A percentile compares a stretch with the other conserved stretches of the same genome.
phyloP scores from a whole-genome alignment of 2,797 vertebrate genomes.

The Sebastes trivittatus region DNA sequence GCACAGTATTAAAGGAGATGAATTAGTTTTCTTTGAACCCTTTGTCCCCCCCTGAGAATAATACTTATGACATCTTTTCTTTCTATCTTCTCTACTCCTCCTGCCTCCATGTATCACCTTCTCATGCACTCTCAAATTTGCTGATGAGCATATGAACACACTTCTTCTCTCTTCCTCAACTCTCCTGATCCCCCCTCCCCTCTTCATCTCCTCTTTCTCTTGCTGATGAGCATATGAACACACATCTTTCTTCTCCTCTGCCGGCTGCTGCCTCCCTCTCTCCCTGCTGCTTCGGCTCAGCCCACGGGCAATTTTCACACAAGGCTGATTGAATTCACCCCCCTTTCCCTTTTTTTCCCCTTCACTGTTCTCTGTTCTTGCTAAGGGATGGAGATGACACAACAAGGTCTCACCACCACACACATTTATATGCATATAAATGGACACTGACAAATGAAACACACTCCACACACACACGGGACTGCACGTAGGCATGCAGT shows the following conservation, averaged over 20 bases:
- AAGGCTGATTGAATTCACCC: slow-evolving; percentile 67
- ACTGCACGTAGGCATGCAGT: not conserved
- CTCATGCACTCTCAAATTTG: slow-evolving; percentile 2
- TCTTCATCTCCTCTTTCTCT: slow-evolving; percentile 34
- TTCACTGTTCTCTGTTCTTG: slow-evolving; percentile 40
- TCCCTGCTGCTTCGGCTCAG: slow-evolving; percentile 60
- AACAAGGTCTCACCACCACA: slow-evolving; percentile 32
- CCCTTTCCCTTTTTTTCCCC: not conserved
- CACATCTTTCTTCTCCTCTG: slow-evolving; percentile 44
- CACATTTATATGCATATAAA: slow-evolving; percentile 38
- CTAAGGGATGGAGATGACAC: slow-evolving; percentile 28
- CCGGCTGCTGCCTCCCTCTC: slow-evolving; percentile 45
- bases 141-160: slow-evolving; percentile 25
- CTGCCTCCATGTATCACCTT: not conserved
- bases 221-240: slow-evolving; percentile 63
- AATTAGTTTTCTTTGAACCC: not conserved
- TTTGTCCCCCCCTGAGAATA: not conserved
- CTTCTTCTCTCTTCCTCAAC: slow-evolving; percentile 2
- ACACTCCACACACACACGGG: not conserved
- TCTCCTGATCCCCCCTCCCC: slow-evolving; percentile 6
- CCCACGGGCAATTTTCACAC: slow-evolving; percentile 69
- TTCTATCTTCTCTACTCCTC: not conserved
- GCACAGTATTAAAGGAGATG: not conserved
- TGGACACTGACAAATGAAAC: slow-evolving; percentile 45
- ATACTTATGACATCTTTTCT: not conserved